These are phyloP conservation scores for Mormoops blainvillei DNA, from an alignment of 2,113 vertebrate genomes.

Conservation along the genomic window DNA sequence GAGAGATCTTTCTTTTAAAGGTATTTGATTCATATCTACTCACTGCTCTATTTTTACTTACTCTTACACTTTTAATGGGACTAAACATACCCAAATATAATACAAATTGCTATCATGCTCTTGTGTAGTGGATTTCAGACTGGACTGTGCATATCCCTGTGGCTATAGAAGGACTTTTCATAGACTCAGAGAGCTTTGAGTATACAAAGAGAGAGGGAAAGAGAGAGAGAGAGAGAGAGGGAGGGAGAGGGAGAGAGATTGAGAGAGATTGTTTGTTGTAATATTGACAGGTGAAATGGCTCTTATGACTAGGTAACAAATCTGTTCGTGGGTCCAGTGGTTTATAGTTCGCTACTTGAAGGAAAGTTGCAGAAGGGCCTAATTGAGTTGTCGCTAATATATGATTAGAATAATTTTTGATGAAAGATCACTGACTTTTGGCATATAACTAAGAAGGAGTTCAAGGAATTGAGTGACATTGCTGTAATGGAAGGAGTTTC, in stretches of 20 bases:
- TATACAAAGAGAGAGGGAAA: neutral
- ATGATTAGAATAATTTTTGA: slow-evolving; percentile 61
- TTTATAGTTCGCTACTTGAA: slow-evolving; percentile 35
- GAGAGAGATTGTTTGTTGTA: neutral
- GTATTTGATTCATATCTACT: neutral
- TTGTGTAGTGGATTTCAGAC: neutral
- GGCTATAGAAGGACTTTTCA: neutral
- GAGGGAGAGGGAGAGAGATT: neutral
- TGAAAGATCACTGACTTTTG: slow-evolving; percentile 51
- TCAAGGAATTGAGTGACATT: neutral
- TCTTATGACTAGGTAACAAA: slow-evolving; percentile 10
- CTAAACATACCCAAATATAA: neutral
- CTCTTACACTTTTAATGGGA: neutral
- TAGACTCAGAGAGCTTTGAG: neutral
- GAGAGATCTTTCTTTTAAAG: neutral
- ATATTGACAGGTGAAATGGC: neutral
- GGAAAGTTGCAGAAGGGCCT: slow-evolving; percentile 27
- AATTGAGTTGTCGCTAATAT: slow-evolving; percentile 56
- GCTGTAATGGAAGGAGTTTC: neutral
- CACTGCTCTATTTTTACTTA: neutral
- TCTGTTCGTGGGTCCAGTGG: slow-evolving; percentile 5
- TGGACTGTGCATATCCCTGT: neutral
- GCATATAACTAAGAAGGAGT: neutral
- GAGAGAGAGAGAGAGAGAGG: neutral
- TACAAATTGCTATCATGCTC: neutral